Percentiles rank a stretch among this genome's conserved stretches.
phyloP scores from a whole-genome alignment of 2,113 vertebrate species.

The Neogobius melanostomus region DNA sequence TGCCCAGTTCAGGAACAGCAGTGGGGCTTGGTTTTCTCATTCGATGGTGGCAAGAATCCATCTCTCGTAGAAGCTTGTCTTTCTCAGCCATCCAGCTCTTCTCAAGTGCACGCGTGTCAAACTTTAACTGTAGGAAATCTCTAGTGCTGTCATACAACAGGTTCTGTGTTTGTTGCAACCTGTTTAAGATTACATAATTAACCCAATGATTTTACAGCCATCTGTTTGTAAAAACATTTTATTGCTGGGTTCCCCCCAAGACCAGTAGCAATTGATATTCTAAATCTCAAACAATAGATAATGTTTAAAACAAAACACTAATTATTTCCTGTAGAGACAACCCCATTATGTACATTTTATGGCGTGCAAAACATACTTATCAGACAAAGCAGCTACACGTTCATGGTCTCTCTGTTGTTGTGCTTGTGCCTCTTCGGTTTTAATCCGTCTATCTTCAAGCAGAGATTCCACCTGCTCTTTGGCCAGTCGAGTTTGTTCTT shows the following conservation, averaged over 20 bases:
- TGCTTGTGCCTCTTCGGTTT: conserved; percentile 83
- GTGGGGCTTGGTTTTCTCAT: conserved; percentile 47
- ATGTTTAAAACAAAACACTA: too few species aligned
- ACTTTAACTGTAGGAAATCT: conserved; percentile 90
- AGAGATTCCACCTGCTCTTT: conserved; percentile 89
- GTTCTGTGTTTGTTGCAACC: conserved; percentile 86
- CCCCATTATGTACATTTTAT: neutral
- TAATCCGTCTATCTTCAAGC: conserved; percentile 86
- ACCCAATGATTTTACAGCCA: too few species aligned
- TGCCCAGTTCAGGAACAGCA: conserved; percentile 25
- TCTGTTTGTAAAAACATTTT: too few species aligned
- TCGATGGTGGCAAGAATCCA: conserved; percentile 73
- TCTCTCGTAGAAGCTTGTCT: conserved; percentile 82
- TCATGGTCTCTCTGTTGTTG: conserved; percentile 85
- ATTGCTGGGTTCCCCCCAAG: too few species aligned
- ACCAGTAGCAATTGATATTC: too few species aligned
- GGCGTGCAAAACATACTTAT: conserved; percentile 77
- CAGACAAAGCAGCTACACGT: conserved; percentile 78
- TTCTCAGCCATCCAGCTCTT: conserved; percentile 93
- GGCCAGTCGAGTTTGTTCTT: conserved; percentile 86
- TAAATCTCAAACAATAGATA: too few species aligned
- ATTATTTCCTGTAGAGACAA: neutral
- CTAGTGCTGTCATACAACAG: conserved; percentile 89
- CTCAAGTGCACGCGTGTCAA: conserved; percentile 83
- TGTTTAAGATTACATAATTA: conserved; percentile 38